A percentile compares a stretch with the other conserved stretches of the same genome.
Conservation (phyloP, 2,113 vertebrate genomes). For the Trogon melanurus region DNA sequence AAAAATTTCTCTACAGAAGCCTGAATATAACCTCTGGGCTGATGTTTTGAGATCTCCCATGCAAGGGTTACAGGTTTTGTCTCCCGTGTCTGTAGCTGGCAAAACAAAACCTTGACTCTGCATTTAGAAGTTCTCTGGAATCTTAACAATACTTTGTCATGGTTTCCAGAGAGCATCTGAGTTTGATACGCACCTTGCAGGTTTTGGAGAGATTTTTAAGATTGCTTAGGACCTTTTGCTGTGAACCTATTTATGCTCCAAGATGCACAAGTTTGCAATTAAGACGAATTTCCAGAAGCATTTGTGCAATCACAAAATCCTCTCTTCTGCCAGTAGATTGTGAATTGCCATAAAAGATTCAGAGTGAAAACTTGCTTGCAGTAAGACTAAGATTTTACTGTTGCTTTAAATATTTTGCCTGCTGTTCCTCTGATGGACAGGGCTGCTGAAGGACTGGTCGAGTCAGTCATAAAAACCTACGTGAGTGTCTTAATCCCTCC, state of each 20-base stretch:
- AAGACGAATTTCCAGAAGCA: neutral
- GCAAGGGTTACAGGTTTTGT: neutral
- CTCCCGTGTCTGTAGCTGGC: neutral
- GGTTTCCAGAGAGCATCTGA: neutral
- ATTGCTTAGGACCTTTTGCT: neutral
- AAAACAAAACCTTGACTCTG: neutral
- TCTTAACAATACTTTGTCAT: neutral
- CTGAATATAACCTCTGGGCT: neutral
- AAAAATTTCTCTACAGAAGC: neutral
- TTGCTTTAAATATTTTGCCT: constrained; percentile 56
- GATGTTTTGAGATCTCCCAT: neutral
- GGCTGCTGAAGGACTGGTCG: constrained; percentile 50
- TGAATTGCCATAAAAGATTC: neutral
- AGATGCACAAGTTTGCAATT: neutral
- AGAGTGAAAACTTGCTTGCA: neutral
- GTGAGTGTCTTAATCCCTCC: constrained; percentile 48
- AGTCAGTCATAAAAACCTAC: constrained; percentile 52
- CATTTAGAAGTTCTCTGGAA: neutral
- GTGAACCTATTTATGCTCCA: constrained; percentile 1
- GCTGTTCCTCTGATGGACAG: constrained; percentile 47
- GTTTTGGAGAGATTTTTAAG: constrained; percentile 20
- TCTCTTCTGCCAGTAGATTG: neutral
- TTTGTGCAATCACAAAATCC: neutral
- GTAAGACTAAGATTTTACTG: constrained; percentile 11
- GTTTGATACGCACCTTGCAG: neutral